phyloP scores from a whole-genome alignment of 2,113 vertebrate species.

The Chamaetylas fuelleborni region DNA sequence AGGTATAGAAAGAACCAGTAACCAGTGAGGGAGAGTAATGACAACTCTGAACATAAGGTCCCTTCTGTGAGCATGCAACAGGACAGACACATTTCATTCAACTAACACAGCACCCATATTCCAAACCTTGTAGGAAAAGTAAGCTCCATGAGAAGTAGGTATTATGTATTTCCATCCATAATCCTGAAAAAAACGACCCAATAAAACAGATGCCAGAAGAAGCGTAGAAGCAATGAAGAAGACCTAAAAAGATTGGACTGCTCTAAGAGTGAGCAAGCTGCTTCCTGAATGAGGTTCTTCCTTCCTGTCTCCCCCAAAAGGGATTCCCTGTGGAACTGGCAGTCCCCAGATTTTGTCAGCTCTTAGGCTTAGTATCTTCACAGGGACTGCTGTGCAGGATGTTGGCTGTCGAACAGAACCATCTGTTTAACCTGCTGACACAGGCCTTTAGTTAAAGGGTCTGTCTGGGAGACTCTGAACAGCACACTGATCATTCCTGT shows the following conservation, averaged over 20 bases:
- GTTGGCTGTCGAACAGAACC: neutral
- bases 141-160: neutral
- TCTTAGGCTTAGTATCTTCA: neutral
- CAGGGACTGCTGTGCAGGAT: neutral
- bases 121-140: neutral
- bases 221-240: neutral
- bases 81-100: neutral
- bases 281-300: neutral
- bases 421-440: neutral
- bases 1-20: neutral
- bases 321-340: neutral
- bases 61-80: neutral
- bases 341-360: neutral
- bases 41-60: neutral
- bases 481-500: neutral
- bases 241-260: neutral
- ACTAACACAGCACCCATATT: neutral
- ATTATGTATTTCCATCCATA: neutral
- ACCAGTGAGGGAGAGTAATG: neutral
- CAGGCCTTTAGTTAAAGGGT: neutral
- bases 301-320: neutral
- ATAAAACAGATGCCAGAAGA: neutral
- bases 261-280: neutral
- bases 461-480: neutral
- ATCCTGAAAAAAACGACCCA: neutral